Conservation (phyloP, 1,140 invertebrate genomes). For the Drosophila santomea region DNA sequence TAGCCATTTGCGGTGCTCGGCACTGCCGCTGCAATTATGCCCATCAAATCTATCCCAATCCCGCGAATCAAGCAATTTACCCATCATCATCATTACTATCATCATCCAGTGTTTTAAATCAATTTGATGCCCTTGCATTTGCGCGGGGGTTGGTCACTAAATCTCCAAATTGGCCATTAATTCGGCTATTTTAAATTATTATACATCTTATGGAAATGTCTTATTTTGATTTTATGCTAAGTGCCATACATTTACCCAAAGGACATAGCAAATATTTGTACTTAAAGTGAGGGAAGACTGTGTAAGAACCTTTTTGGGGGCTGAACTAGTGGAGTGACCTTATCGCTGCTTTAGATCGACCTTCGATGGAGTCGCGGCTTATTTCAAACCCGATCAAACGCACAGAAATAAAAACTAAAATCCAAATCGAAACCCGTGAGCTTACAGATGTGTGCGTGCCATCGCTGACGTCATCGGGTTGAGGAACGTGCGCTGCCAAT, state of each 20-base stretch:
- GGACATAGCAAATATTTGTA: background rate
- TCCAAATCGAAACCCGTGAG: slow-evolving; percentile 3
- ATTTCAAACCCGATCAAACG: slow-evolving; percentile 32
- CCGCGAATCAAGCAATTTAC: slow-evolving; percentile 55
- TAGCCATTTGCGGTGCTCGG: slow-evolving; percentile 40
- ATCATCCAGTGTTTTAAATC: slow-evolving; percentile 42
- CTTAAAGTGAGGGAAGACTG: too few relatives aligned
- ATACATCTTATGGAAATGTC: too few relatives aligned
- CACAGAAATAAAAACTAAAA: slow-evolving; percentile 5
- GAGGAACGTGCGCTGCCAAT: slow-evolving; percentile 53
- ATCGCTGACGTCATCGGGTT: slow-evolving; percentile 39
- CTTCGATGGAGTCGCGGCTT: slow-evolving; percentile 25
- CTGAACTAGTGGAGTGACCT: slow-evolving; percentile 3
- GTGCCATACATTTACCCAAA: too few relatives aligned
- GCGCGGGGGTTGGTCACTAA: background rate
- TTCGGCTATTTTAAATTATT: background rate
- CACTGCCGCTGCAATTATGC: slow-evolving; percentile 45
- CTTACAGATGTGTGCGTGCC: slow-evolving; percentile 17
- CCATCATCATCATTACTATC: slow-evolving; percentile 27
- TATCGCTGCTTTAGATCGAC: slow-evolving; percentile 33
- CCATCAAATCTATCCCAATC: slow-evolving; percentile 53
- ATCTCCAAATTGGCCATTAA: background rate
- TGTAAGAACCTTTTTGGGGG: slow-evolving; percentile 1
- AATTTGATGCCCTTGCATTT: slow-evolving; percentile 40
- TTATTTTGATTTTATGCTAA: background rate